Percentiles rank a stretch among this genome's conserved stretches.
These are phyloP conservation scores for Zosterops borbonicus DNA, from an alignment of 2,113 vertebrate species.

Conservation along the genomic window DNA sequence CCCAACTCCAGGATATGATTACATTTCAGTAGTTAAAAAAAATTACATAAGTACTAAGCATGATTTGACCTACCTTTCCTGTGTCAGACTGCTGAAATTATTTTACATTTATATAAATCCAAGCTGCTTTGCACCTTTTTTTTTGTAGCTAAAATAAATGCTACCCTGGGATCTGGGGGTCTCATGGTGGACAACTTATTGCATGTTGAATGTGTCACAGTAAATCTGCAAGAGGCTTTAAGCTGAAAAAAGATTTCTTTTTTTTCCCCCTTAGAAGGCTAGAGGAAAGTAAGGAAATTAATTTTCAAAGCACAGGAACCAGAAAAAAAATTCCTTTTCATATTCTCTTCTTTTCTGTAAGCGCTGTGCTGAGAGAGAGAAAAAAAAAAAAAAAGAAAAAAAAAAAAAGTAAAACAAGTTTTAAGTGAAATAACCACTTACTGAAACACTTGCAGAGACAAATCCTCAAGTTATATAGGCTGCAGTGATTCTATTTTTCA, in stretches of 20 bases:
- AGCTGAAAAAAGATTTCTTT: neutral
- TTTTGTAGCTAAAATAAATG: neutral
- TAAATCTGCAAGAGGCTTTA: slow-evolving; percentile 36
- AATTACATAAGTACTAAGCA: slow-evolving; percentile 56
- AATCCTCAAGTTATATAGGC: slow-evolving; percentile 17
- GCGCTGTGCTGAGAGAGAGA: neutral
- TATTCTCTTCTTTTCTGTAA: neutral
- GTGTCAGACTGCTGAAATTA: slow-evolving; percentile 51
- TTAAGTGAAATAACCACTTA: slow-evolving; percentile 7
- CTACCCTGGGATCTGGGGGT: slow-evolving; percentile 26
- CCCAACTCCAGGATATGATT: slow-evolving; percentile 24
- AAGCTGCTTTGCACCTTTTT: neutral
- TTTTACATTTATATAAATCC: slow-evolving; percentile 35
- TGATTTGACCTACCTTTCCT: slow-evolving; percentile 50
- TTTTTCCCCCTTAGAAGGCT: neutral
- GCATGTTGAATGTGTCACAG: slow-evolving; percentile 7
- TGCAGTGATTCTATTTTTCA: slow-evolving; percentile 30
- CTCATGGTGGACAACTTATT: slow-evolving; percentile 44
- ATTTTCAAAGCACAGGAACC: neutral
- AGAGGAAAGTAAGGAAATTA: neutral
- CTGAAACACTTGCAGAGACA: slow-evolving; percentile 10
- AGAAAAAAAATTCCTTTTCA: neutral
- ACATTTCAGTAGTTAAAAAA: slow-evolving; percentile 64
- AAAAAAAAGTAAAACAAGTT: neutral
- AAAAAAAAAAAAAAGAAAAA: neutral